phyloP scores from a whole-genome alignment of 2,113 vertebrate species.

The Chascanopsetta lugubris region DNA sequence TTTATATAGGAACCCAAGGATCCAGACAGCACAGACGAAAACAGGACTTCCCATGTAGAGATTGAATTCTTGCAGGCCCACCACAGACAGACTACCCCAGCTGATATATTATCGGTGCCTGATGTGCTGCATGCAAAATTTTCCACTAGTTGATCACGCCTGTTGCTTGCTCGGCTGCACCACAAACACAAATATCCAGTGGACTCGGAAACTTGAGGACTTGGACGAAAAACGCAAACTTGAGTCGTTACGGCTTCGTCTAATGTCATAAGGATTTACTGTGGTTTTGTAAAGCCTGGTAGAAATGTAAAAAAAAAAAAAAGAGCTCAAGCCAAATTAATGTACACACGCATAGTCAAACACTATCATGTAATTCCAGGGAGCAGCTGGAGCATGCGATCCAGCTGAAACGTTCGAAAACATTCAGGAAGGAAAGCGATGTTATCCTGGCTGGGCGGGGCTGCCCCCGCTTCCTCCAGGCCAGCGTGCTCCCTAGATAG shows the following conservation, averaged over 20 bases:
- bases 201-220: slow-evolving; percentile 6
- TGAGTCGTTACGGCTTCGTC: too few species aligned
- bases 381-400: slow-evolving; percentile 65
- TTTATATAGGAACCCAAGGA: too few species aligned
- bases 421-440: slow-evolving; percentile 78
- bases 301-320: slow-evolving; percentile 11
- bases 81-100: slow-evolving; percentile 55
- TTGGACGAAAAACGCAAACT: background rate
- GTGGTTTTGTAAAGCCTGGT: background rate
- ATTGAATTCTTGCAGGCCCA: slow-evolving; percentile 46
- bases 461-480: slow-evolving; percentile 67
- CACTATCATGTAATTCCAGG: slow-evolving; percentile 56
- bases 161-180: slow-evolving; percentile 5
- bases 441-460: slow-evolving; percentile 76
- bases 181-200: slow-evolving; percentile 32
- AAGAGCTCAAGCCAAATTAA: background rate
- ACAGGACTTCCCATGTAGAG: slow-evolving; percentile 58
- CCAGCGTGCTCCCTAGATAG: slow-evolving; percentile 71
- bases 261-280: background rate
- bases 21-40: too few species aligned
- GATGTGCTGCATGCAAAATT: slow-evolving; percentile 36
- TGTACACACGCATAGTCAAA: background rate
- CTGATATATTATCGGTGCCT: slow-evolving; percentile 46
- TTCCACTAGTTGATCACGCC: slow-evolving; percentile 53
- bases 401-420: slow-evolving; percentile 65